Percentiles rank a stretch among this genome's conserved stretches.
phyloP scores from a whole-genome alignment of 2,113 vertebrate species.

The Poeciliopsis turrubarensis region DNA sequence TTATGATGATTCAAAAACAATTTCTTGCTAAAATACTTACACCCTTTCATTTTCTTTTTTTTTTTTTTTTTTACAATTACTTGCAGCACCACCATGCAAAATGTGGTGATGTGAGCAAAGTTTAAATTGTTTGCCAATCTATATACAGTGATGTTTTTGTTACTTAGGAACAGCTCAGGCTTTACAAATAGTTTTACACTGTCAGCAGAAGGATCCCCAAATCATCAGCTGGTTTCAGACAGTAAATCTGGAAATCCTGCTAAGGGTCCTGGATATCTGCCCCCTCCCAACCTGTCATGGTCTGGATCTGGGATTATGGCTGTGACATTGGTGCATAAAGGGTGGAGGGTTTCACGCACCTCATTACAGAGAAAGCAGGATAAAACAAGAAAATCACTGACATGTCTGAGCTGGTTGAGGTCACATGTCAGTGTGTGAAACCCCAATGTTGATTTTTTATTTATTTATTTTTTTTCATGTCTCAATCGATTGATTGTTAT shows the following conservation, averaged over 20 bases:
- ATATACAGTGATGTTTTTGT: conserved; percentile 13
- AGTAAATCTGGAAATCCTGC: conserved; percentile 58
- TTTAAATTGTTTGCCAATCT: conserved; percentile 51
- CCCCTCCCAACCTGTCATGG: conserved; percentile 5
- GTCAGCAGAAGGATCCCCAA: conserved; percentile 26
- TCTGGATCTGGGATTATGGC: conserved; percentile 62
- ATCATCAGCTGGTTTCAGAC: conserved; percentile 47
- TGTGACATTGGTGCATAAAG: conserved; percentile 58
- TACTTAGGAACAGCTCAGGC: conserved; percentile 28
- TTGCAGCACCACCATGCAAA: no score
- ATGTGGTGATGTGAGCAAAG: no score
- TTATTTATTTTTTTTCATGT: neutral
- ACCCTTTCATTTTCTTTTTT: no score
- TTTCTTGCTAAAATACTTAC: no score
- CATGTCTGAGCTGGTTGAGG: conserved; percentile 46
- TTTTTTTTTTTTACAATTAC: no score
- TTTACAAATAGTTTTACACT: conserved; percentile 15
- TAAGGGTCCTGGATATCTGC: conserved; percentile 30
- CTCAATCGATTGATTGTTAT: neutral
- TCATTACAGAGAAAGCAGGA: conserved; percentile 70
- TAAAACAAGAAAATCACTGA: conserved; percentile 42
- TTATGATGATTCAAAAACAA: no score
- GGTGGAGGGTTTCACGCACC: conserved; percentile 47
- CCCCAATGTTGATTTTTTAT: conserved; percentile 14
- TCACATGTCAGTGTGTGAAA: neutral